Base-by-base conservation (phyloP, 2,113 vertebrate genomes). In the Irena cyanogastra region DNA sequence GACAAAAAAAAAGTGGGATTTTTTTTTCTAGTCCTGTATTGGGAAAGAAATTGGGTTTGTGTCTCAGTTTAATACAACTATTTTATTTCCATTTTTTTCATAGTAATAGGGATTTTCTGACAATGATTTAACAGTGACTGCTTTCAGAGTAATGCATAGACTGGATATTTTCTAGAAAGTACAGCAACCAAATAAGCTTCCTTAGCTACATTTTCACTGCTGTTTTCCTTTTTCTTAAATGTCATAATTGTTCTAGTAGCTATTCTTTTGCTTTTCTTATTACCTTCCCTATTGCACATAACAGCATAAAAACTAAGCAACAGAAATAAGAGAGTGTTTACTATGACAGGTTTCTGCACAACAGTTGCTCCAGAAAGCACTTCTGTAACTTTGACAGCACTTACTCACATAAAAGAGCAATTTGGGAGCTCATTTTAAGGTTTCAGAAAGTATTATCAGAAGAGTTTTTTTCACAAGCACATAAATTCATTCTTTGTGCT, bases 321-420 rank as follows among this genome's bases (percentile, higher is more conserved):
- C 30, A 44, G 76, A 89, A 94, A 93, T 83, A 93, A 86, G 95
- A 63, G 31, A 70, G 22, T 81, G 61, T 82, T 95, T 96, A 87
- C 81, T 85, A 37, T 2, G 57, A 91, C 91, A 96, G 91, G 65
- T 94, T 93, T 84, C 89, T 84, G 59, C 53, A 89, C 23, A 87
- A 56, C n/a, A 88, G 63, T 92, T 88, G n/a, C 54, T 80, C 35
- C 52, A 89, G 79, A 89, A 92, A 86, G 12, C 68, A 74, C 26
- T 70, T 81, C 30, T 83, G 16, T 87, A 92, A 92, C 89, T 92
- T 93, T 75, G 72, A 56, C 83, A 92, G 59, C 72, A 61, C 63
- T 93, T 88, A 50, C 47, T 81, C 54, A 30, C 69, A 68, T 89
- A 82, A 87, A 93, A 93, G 69, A 71, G 44, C 80, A 82, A 91